Percentiles rank a stretch among this genome's conserved stretches.
These are phyloP conservation scores for Oedothorax gibbosus DNA, from an alignment of 1,140 invertebrate species.

Conservation along the genomic window DNA sequence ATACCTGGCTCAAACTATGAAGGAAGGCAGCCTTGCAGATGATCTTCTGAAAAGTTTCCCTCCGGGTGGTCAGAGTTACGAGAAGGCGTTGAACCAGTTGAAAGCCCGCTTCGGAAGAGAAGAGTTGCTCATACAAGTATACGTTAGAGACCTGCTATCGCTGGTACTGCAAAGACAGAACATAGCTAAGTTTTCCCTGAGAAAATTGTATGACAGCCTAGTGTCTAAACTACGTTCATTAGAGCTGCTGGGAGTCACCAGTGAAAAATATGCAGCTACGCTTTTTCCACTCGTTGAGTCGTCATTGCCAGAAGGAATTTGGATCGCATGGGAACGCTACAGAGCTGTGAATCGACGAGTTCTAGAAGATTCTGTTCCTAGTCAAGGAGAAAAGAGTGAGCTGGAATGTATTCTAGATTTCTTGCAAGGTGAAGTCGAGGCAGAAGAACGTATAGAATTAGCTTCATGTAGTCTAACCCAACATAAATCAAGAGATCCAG, in stretches of 20 bases:
- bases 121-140: conserved; percentile 18
- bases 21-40: conserved; percentile 1
- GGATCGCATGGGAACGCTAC: conserved; percentile 19
- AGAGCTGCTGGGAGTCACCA: conserved; percentile 66
- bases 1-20: conserved; percentile 26
- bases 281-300: conserved; percentile 68
- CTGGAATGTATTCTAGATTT: too few species aligned
- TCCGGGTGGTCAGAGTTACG: conserved; percentile 6
- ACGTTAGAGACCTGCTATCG: conserved; percentile 59
- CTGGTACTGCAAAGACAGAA: conserved; percentile 52
- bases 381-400: too few species aligned
- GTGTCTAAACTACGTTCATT: conserved; percentile 65
- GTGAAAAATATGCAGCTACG: conserved; percentile 67
- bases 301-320: conserved; percentile 51
- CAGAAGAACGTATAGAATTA: too few species aligned
- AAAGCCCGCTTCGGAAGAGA: conserved; percentile 5
- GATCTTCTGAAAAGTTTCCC: conserved; percentile 57
- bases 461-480: too few species aligned
- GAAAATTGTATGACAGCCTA: conserved; percentile 59
- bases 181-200: neutral
- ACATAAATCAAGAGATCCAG: too few species aligned
- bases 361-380: too few species aligned
- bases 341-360: neutral
- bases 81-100: conserved; percentile 17
- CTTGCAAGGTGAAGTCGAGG: too few species aligned